phyloP scores from a whole-genome alignment of 2,113 vertebrate genomes.

The Hyaena hyaena region DNA sequence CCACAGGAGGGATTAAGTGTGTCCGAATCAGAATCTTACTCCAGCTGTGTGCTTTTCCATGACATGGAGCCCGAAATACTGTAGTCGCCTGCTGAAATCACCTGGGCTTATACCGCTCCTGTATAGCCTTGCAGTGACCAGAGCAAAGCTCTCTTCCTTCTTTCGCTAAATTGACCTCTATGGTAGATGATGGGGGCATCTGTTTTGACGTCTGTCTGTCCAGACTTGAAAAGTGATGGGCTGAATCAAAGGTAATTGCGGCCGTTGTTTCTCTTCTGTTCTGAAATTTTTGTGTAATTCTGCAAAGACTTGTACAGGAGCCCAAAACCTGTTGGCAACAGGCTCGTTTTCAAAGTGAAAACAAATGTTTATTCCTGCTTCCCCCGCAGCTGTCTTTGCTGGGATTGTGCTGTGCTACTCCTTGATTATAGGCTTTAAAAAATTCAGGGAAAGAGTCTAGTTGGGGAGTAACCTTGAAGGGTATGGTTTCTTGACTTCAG shows the following conservation, averaged over 20 bases:
- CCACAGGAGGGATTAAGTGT: not conserved
- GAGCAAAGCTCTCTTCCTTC: not conserved
- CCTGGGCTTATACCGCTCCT: accelerated
- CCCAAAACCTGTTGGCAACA: conserved; percentile 57
- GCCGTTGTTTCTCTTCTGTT: conserved; percentile 42
- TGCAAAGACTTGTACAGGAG: conserved; percentile 49
- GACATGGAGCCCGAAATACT: not conserved
- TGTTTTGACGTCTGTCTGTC: conserved; percentile 15
- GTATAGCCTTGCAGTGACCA: not conserved
- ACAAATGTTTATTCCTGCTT: conserved; percentile 49
- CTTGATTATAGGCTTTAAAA: conserved; percentile 62
- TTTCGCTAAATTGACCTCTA: not conserved
- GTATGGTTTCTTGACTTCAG: conserved; percentile 50
- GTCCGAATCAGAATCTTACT: not conserved
- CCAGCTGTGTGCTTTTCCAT: not conserved
- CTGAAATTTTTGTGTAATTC: conserved; percentile 54
- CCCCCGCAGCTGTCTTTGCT: conserved; percentile 58
- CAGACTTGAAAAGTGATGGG: not conserved
- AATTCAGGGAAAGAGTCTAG: not conserved
- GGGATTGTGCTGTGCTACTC: not conserved
- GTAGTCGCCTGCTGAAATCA: not conserved
- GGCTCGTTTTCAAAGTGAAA: conserved; percentile 63
- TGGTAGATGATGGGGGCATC: not conserved
- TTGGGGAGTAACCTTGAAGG: conserved; percentile 15
- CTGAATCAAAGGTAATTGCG: conserved; percentile 38